These are phyloP conservation scores for Therioaphis trifolii DNA, from an alignment of 2,888 invertebrate genomes.

Conservation along the genomic window DNA sequence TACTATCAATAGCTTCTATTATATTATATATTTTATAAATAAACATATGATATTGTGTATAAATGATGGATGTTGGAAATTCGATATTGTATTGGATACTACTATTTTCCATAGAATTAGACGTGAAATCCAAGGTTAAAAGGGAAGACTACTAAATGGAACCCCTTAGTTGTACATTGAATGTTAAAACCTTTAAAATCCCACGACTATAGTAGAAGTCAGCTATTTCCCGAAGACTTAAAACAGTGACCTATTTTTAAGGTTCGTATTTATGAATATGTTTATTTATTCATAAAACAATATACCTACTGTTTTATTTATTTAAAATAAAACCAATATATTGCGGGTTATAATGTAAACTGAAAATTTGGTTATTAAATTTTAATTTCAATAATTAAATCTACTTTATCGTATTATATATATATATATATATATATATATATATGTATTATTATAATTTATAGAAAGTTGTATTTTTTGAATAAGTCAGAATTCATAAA, in stretches of 20 bases:
- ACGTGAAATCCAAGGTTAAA: conserved; percentile 37
- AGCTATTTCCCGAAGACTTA: not conserved
- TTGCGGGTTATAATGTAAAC: too few relatives aligned
- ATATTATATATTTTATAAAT: not conserved
- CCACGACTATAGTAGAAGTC: not conserved
- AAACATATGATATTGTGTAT: not conserved
- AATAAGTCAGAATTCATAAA: too few relatives aligned
- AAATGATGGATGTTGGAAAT: conserved; percentile 36
- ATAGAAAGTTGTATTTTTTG: too few relatives aligned
- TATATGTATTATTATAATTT: too few relatives aligned
- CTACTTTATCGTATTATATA: too few relatives aligned
- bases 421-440: too few relatives aligned
- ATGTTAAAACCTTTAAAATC: conserved; percentile 37
- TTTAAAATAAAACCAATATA: too few relatives aligned
- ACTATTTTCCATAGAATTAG: conserved; percentile 39
- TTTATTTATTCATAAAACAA: too few relatives aligned
- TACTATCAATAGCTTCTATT: not conserved
- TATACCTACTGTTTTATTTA: too few relatives aligned
- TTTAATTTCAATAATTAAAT: too few relatives aligned
- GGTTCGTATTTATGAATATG: not conserved
- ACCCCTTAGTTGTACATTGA: not conserved
- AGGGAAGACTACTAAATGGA: conserved; percentile 35
- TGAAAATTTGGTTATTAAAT: too few relatives aligned
- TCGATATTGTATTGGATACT: not conserved
- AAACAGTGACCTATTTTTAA: conserved; percentile 41